Conservation (phyloP, 2,113 vertebrate species). For the Marcusenius ussheri region DNA sequence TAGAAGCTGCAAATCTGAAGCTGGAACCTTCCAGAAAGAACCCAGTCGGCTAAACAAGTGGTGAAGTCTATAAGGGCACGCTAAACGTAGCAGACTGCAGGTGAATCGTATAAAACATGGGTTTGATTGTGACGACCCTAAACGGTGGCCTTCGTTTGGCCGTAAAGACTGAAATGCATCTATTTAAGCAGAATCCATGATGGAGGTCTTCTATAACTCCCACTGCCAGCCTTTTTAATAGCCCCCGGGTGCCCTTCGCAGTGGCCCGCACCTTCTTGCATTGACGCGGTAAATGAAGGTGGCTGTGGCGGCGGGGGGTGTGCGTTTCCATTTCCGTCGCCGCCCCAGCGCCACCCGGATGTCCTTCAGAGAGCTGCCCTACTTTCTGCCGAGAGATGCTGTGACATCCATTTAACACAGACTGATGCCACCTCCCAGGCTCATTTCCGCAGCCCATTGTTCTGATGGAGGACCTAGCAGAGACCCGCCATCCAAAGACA, state of each 20-base stretch:
- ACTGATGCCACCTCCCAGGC: slow-evolving; percentile 31
- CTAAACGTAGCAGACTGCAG: slow-evolving; percentile 33
- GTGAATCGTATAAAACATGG: not conserved
- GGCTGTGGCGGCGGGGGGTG: not conserved
- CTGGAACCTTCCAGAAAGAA: slow-evolving; percentile 31
- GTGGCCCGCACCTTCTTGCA: slow-evolving; percentile 8
- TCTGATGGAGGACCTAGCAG: slow-evolving; percentile 29
- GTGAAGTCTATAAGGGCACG: slow-evolving; percentile 28
- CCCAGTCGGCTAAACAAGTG: slow-evolving; percentile 46
- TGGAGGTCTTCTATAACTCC: not conserved
- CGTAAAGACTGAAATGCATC: not conserved
- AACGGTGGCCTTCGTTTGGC: not conserved
- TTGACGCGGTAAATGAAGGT: not conserved
- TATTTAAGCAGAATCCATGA: not conserved
- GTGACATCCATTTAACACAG: slow-evolving; percentile 45
- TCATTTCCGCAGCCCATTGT: slow-evolving; percentile 46
- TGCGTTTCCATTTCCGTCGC: not conserved
- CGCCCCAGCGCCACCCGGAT: not conserved
- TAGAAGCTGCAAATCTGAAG: slow-evolving; percentile 8
- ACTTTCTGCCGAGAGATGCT: not conserved
- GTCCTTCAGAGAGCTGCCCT: slow-evolving; percentile 21
- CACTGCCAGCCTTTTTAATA: not conserved
- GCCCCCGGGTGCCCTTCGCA: not conserved
- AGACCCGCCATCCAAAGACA: slow-evolving; percentile 37
- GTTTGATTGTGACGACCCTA: not conserved